Base-by-base conservation (phyloP, 1,140 invertebrate species). In the Leucophenga varia region DNA sequence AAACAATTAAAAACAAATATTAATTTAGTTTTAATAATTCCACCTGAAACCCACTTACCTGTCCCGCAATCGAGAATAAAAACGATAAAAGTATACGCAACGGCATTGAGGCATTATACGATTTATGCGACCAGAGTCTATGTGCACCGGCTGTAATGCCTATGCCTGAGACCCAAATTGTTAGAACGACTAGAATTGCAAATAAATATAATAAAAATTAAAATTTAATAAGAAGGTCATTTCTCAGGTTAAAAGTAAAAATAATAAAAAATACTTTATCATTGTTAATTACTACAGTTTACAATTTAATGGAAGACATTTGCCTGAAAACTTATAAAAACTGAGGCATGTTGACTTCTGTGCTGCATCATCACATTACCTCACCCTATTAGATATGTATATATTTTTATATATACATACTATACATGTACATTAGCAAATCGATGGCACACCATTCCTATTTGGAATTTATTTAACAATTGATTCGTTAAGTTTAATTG, bases 101-200 rank as follows among this genome's bases (percentile, higher is more conserved):
- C 0, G 89, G 89, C 28, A 83, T 54, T 49, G 81, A 87, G 1
- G 92, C 92, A 74, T 89, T 91, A 73, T 89, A 95, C 1, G 89
- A 80, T 35, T 85, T 79, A 73, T 95, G 92, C 3, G 87, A 81
- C 89, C 89, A 95, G 2, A 89, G 81, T 7, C 92, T 80, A 77
- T 95, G 92, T 1, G 80, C 88, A 9, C 92, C 92, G 17, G 81
- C 91, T 4, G 91, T 94, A 6, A 94, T 79, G 4, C 86, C 86
- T 45, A 87, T 81, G 28, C 81, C 85, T 13, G 77, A 78, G 0
- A 82, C 40, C 21, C 67, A 61, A 43, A 74, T 63, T 16, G 38
- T 57, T 5, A 80, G 60, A 49, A 86, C 79, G 42, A 80, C 87
- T 90, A 77, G 13, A 80, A 81, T 72, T 52, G 43, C 63, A 49